Percentiles rank a stretch among this genome's conserved stretches.
Conservation (phyloP, 2,888 invertebrate species). For the Ctenicera cuprea region DNA sequence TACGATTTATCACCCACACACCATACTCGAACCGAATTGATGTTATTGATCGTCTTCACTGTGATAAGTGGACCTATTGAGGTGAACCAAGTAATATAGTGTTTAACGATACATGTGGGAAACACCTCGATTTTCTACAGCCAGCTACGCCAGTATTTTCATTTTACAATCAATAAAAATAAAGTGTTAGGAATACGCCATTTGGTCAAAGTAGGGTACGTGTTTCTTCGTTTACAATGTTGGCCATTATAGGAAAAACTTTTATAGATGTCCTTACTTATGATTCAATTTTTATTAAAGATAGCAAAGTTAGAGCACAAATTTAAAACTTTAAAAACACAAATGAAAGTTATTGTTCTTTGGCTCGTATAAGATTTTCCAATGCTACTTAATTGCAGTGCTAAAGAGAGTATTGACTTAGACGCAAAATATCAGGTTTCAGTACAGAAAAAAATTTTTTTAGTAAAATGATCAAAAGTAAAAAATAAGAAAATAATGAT, state of each 20-base stretch:
- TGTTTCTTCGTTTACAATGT: neutral
- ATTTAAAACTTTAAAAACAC: too few relatives aligned
- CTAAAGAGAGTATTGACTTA: too few relatives aligned
- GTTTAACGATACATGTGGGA: conserved; percentile 22
- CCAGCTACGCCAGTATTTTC: neutral
- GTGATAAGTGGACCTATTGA: conserved; percentile 17
- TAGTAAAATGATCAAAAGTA: too few relatives aligned
- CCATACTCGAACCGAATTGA: neutral
- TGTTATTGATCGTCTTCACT: conserved; percentile 5
- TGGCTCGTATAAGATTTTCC: too few relatives aligned
- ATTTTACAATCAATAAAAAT: conserved; percentile 19
- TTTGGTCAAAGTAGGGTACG: conserved; percentile 5
- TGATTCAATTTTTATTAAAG: too few relatives aligned
- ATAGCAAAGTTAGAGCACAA: too few relatives aligned
- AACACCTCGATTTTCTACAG: conserved; percentile 8
- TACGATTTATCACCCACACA: neutral
- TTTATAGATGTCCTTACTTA: too few relatives aligned
- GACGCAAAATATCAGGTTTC: too few relatives aligned
- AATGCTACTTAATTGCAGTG: too few relatives aligned
- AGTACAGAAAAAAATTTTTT: too few relatives aligned
- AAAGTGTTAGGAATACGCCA: neutral
- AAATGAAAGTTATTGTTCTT: too few relatives aligned
- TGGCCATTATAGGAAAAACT: neutral
- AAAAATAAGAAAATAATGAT: too few relatives aligned
- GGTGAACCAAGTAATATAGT: conserved; percentile 11